Evolutionary conservation across 1,140 invertebrate genomes (phyloP).

Genomic region (Caerostris darwini): DNA sequence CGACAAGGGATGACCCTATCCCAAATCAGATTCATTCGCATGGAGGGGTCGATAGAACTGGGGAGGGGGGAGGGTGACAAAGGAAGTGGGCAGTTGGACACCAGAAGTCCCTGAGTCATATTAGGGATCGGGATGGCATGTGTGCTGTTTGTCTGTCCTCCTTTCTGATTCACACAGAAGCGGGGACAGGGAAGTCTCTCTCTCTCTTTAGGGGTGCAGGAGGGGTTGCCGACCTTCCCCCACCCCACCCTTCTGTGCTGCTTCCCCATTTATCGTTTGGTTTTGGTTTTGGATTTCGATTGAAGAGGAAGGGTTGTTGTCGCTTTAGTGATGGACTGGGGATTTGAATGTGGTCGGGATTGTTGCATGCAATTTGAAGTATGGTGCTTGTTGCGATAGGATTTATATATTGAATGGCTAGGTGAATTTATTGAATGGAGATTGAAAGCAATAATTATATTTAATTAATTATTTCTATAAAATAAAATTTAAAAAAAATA

Average conservation of each 20-base stretch:
- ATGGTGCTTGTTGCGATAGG: too few relatives aligned
- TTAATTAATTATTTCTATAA: too few relatives aligned
- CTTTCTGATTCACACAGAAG: conserved; percentile 42
- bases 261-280: neutral
- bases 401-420: too few relatives aligned
- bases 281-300: conserved; percentile 1
- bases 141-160: conserved; percentile 57
- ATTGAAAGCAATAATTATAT: too few relatives aligned
- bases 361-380: too few relatives aligned
- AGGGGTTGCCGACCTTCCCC: neutral
- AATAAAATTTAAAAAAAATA: too few relatives aligned
- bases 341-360: too few relatives aligned
- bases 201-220: neutral
- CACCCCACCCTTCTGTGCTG: neutral
- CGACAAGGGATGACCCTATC: conserved; percentile 59
- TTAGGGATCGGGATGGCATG: conserved; percentile 61
- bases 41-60: neutral
- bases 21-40: conserved; percentile 62
- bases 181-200: conserved; percentile 38
- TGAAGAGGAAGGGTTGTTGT: conserved; percentile 1
- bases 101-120: conserved; percentile 54
- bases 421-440: too few relatives aligned
- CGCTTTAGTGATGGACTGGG: neutral
- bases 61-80: neutral
- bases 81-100: conserved; percentile 26